Evolutionary conservation across 2,113 vertebrate species (phyloP).

Genomic region (Pluvialis apricaria): DNA sequence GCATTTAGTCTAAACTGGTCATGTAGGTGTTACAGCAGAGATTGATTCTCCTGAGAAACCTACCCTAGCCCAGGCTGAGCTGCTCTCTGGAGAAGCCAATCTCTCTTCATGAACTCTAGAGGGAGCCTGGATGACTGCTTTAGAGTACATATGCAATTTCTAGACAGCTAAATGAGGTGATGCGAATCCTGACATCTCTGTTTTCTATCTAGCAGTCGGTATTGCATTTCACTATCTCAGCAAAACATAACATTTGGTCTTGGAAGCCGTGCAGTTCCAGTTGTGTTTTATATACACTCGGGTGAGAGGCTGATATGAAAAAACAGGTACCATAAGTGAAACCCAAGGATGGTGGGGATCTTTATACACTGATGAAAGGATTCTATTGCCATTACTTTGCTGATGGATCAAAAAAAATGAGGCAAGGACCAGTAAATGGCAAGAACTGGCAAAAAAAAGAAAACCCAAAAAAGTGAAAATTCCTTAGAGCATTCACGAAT

Average conservation of each 20-base stretch:
- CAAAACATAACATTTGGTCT: not conserved
- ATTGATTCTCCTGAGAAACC: not conserved
- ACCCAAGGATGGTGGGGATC: not conserved
- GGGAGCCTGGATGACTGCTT: slow-evolving; percentile 31
- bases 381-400: not conserved
- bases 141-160: not conserved
- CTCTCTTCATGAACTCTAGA: not conserved
- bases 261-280: not conserved
- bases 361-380: not conserved
- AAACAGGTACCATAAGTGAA: not conserved
- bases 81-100: not conserved
- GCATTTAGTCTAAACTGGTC: not conserved
- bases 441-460: not conserved
- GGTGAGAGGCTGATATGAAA: not conserved
- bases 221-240: not conserved
- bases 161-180: not conserved
- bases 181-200: not conserved
- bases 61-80: not conserved
- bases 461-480: not conserved
- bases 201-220: not conserved
- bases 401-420: not conserved
- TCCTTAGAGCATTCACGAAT: not conserved
- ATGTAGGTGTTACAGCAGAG: not conserved
- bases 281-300: not conserved
- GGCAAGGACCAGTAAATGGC: not conserved